phyloP scores from a whole-genome alignment of 2,113 vertebrate species.

The Aptenodytes patagonicus region DNA sequence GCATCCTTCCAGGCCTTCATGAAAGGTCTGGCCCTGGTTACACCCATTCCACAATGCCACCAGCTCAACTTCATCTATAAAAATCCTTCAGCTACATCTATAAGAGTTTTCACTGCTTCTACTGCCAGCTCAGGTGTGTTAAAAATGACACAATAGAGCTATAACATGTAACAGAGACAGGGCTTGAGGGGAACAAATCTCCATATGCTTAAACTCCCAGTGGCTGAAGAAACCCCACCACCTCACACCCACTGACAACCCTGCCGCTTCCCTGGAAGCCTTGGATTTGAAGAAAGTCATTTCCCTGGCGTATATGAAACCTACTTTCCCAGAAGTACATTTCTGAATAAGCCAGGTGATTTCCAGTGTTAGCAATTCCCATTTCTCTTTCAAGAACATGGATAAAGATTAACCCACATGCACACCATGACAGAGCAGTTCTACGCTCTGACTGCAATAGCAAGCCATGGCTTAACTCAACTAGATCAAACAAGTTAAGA shows the following conservation, averaged over 20 bases:
- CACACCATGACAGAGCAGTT: neutral
- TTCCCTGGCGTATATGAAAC: neutral
- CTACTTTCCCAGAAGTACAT: constrained; percentile 10
- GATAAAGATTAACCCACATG: constrained; percentile 39
- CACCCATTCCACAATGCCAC: neutral
- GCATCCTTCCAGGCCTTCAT: neutral
- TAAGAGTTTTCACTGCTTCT: neutral
- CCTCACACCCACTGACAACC: neutral
- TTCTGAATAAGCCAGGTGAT: constrained; percentile 9
- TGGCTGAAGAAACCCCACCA: neutral
- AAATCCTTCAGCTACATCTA: neutral
- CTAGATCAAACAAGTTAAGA: neutral
- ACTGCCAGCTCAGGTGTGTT: neutral
- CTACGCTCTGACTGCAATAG: neutral
- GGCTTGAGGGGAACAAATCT: neutral
- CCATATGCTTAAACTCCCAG: neutral
- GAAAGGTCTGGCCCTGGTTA: neutral
- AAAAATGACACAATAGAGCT: neutral
- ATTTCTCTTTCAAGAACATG: neutral
- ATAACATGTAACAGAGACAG: neutral
- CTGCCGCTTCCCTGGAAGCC: neutral
- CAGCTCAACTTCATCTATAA: neutral
- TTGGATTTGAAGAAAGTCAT: neutral
- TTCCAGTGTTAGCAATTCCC: constrained; percentile 1
- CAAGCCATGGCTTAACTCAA: neutral